Percentiles rank a stretch among this genome's conserved stretches.
Evolutionary conservation across 2,113 vertebrate species (phyloP).

Genomic region (Eudorcas thomsonii): DNA sequence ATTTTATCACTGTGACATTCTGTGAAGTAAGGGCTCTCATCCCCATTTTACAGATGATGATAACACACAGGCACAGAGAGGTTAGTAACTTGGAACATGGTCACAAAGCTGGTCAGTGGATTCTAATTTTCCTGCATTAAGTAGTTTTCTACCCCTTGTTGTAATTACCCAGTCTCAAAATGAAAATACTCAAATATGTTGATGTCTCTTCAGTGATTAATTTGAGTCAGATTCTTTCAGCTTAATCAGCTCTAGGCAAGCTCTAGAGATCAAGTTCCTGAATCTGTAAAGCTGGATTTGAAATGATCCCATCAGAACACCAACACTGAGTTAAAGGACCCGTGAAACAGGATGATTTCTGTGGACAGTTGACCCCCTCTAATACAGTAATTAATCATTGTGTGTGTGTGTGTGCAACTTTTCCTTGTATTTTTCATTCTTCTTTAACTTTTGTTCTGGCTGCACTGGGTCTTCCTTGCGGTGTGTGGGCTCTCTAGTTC

Average conservation of each 20-base stretch:
- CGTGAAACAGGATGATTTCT: neutral
- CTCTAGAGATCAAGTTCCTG: neutral
- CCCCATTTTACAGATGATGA: neutral
- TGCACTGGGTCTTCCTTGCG: neutral
- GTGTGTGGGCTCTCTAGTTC: neutral
- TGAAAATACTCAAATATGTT: neutral
- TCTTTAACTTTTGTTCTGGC: neutral
- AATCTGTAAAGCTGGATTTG: neutral
- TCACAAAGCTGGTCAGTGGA: neutral
- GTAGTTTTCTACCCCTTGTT: neutral
- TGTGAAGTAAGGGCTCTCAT: neutral
- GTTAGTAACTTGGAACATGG: neutral
- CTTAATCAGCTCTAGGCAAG: neutral
- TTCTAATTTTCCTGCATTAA: neutral
- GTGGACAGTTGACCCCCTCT: neutral
- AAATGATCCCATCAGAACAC: neutral
- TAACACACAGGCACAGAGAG: neutral
- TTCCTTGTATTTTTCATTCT: neutral
- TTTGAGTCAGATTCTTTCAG: neutral
- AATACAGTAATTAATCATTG: neutral
- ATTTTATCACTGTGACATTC: neutral
- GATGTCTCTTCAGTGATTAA: neutral
- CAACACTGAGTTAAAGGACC: neutral
- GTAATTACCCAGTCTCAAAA: neutral
- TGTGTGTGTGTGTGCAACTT: neutral